Evolutionary conservation across 2,113 vertebrate species (phyloP), one percentile per base, ranked within the genome.

Genomic region (Oceanodroma tethys): DNA sequence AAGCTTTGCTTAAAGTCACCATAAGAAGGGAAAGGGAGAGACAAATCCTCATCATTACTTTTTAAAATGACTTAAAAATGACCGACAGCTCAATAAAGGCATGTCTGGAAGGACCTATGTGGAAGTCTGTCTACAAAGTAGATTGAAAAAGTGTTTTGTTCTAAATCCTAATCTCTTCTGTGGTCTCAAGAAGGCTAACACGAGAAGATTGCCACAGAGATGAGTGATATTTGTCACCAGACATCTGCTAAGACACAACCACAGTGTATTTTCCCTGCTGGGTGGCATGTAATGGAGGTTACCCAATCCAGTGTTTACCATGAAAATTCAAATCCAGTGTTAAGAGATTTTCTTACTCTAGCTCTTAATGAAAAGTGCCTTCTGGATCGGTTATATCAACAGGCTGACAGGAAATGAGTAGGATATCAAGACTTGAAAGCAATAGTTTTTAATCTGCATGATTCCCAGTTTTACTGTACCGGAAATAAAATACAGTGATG

Each of bases 121-220:
- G 11, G 68, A 95, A 67, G 55, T 87, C 82, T 97, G 85, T 62
- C 81, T 94, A 78, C 45, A 83, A 96, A 97, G 80, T 66, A 97
- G 94, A 97, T 97, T 97, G 90, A 97, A 95, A 96, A 95, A 93
- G 29, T 93, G 89, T 95, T 97, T 95, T 96, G 45, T 81, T 94
- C 59, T 96, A 97, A 97, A 97, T 94, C 96, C 93, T 97, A 97
- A 97, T 97, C 96, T 96, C 83, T 83, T 96, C 89, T 88, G 63
- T 84, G 60, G 81, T 94, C 87, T 96, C 89, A 88, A 87, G 95
- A 97, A 97, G 90, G 92, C 88, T 96, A 96, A 94, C 93, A 93
- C 80, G 83, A 92, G 90, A 90, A 93, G 95, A 97, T 95, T 96
- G 91, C 62, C 71, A 63, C 59, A 95, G 52, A 95, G 93, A 95